Percentiles rank a stretch among this genome's conserved stretches.
Evolutionary conservation across 2,797 vertebrate genomes (phyloP).

Genomic region (Nasua narica): DNA sequence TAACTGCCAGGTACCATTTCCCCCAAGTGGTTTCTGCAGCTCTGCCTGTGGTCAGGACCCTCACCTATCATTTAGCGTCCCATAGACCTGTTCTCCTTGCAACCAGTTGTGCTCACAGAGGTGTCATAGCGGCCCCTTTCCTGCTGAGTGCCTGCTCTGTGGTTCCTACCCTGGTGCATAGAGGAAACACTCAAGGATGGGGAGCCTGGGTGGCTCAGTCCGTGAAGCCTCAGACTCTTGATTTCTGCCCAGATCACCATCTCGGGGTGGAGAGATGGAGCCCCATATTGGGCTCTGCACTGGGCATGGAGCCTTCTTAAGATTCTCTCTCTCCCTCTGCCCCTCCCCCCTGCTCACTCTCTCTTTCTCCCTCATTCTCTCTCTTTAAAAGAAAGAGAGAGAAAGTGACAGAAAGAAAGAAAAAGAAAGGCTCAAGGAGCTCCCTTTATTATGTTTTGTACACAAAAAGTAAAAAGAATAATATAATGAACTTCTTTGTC

Average conservation of each 20-base stretch:
- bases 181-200: not conserved
- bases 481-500: not conserved
- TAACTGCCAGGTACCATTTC: not conserved
- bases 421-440: not conserved
- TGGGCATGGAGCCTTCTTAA: not conserved
- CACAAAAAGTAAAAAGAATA: not conserved
- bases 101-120: not conserved
- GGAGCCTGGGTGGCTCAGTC: not conserved
- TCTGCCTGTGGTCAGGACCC: not conserved
- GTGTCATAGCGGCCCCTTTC: not conserved
- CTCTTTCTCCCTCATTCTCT: not conserved
- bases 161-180: not conserved
- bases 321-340: not conserved
- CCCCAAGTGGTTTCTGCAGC: not conserved
- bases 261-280: not conserved
- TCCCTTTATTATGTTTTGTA: not conserved
- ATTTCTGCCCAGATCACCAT: not conserved
- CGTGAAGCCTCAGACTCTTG: not conserved
- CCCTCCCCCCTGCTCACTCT: too few species aligned
- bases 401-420: not conserved
- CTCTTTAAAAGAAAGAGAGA: not conserved
- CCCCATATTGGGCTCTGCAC: not conserved
- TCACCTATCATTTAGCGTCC: not conserved
- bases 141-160: not conserved
- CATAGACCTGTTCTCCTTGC: not conserved